phyloP scores from a whole-genome alignment of 2,113 vertebrate genomes.

The Ardeotis arabs region DNA sequence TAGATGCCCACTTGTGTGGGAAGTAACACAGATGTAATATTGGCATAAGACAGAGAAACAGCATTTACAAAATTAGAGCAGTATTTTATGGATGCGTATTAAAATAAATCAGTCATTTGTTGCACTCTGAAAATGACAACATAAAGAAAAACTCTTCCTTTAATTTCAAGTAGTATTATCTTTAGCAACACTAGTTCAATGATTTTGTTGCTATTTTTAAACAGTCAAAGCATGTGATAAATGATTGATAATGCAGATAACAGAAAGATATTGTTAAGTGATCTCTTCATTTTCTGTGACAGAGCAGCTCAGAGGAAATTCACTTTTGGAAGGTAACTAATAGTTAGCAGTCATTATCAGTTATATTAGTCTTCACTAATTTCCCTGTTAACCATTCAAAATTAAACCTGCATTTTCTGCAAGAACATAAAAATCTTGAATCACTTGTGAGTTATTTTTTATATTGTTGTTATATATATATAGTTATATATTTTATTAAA shows the following conservation, averaged over 20 bases:
- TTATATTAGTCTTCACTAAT: neutral
- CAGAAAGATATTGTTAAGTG: constrained; percentile 17
- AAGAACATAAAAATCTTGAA: neutral
- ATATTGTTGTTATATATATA: no score
- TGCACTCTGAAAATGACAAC: constrained; percentile 33
- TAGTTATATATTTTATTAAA: neutral
- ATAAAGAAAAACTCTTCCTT: neutral
- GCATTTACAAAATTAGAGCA: constrained; percentile 17
- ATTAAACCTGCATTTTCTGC: neutral
- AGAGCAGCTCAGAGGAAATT: constrained; percentile 33
- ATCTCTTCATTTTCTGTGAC: constrained; percentile 54
- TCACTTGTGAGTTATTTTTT: neutral
- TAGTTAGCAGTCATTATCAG: constrained; percentile 9
- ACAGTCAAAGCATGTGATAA: neutral
- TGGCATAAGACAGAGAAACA: neutral
- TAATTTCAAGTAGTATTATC: constrained; percentile 64
- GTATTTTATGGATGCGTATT: neutral
- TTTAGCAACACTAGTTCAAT: constrained; percentile 47
- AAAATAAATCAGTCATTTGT: neutral
- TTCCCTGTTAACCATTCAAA: neutral
- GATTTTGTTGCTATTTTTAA: constrained; percentile 67
- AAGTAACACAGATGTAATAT: neutral
- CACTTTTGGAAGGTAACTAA: constrained; percentile 21
- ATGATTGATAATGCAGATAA: constrained; percentile 60
- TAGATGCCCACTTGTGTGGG: neutral